Conservation (phyloP, 2,797 vertebrate species). For the Silurus lanzhouensis region DNA sequence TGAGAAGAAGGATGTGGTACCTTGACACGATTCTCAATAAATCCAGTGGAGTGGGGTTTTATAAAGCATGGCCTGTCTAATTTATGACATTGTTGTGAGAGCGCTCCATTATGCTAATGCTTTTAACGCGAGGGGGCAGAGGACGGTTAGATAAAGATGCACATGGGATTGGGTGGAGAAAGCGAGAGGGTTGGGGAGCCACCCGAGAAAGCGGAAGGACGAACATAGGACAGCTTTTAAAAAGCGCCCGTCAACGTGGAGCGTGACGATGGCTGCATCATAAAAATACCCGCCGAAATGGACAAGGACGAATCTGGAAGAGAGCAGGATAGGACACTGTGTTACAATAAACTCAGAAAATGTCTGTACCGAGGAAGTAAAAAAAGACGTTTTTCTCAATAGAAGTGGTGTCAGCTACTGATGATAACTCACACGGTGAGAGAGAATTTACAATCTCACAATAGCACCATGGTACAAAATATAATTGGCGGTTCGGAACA, state of each 20-base stretch:
- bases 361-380: neutral
- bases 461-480: neutral
- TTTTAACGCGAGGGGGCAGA: slow-evolving; percentile 53
- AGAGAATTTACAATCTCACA: neutral
- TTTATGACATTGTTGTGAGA: slow-evolving; percentile 83
- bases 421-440: neutral
- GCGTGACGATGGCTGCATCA: slow-evolving; percentile 32
- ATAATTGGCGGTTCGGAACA: too few relatives aligned
- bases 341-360: neutral
- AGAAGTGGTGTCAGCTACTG: neutral
- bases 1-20: slow-evolving; percentile 52
- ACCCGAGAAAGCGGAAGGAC: slow-evolving; percentile 60
- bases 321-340: neutral
- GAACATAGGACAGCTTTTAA: slow-evolving; percentile 54
- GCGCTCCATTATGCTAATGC: slow-evolving; percentile 83
- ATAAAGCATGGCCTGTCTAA: slow-evolving; percentile 76
- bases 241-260: slow-evolving; percentile 47
- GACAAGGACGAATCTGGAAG: neutral
- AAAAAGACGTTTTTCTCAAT: neutral
- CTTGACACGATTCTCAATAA: slow-evolving; percentile 71
- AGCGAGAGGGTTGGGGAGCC: slow-evolving; percentile 53
- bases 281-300: slow-evolving; percentile 30
- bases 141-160: slow-evolving; percentile 68
- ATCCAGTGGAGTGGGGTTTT: slow-evolving; percentile 71
- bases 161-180: slow-evolving; percentile 45